A percentile compares a stretch with the other conserved stretches of the same genome.
Conservation (phyloP, 2,797 vertebrate species). For the Molossus alvarezi region DNA sequence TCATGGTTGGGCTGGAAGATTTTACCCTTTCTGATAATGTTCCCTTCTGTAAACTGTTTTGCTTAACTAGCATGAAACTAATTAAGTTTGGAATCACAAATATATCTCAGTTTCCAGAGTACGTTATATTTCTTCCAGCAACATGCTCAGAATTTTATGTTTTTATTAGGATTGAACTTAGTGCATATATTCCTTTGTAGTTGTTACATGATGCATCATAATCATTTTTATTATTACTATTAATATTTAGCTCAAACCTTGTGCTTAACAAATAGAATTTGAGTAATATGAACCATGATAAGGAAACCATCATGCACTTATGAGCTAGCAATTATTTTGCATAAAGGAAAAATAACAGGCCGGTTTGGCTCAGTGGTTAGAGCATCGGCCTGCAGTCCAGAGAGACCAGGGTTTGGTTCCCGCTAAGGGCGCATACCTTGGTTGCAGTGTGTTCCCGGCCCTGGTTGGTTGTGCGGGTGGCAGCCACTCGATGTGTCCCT, state of each 20-base stretch:
- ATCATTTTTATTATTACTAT: not conserved
- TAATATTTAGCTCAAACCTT: slow-evolving; percentile 79
- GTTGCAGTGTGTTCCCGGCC: too few species aligned
- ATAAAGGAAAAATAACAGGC: slow-evolving; percentile 81
- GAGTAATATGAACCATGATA: slow-evolving; percentile 80
- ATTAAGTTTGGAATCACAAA: slow-evolving; percentile 77
- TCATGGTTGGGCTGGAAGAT: not conserved
- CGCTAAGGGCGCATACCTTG: too few species aligned
- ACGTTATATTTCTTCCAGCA: slow-evolving; percentile 72
- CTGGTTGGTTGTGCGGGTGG: too few species aligned
- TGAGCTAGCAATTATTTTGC: slow-evolving; percentile 84
- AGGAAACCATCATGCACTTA: slow-evolving; percentile 84
- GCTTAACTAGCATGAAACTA: slow-evolving; percentile 44
- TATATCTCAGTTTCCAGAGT: slow-evolving; percentile 79
- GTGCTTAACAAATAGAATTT: slow-evolving; percentile 82
- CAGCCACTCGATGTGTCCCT: too few species aligned
- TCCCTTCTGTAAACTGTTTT: slow-evolving; percentile 56
- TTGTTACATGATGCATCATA: slow-evolving; percentile 63
- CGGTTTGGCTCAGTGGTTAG: too few species aligned
- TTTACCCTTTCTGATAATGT: slow-evolving; percentile 50
- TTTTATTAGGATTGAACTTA: slow-evolving; percentile 70
- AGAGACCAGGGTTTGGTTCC: too few species aligned
- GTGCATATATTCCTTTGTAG: slow-evolving; percentile 76
- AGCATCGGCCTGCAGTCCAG: too few species aligned
- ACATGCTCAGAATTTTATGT: slow-evolving; percentile 50